Percentiles rank a stretch among this genome's conserved stretches.
Conservation (phyloP, 2,113 vertebrate species). For the Galbula dea region DNA sequence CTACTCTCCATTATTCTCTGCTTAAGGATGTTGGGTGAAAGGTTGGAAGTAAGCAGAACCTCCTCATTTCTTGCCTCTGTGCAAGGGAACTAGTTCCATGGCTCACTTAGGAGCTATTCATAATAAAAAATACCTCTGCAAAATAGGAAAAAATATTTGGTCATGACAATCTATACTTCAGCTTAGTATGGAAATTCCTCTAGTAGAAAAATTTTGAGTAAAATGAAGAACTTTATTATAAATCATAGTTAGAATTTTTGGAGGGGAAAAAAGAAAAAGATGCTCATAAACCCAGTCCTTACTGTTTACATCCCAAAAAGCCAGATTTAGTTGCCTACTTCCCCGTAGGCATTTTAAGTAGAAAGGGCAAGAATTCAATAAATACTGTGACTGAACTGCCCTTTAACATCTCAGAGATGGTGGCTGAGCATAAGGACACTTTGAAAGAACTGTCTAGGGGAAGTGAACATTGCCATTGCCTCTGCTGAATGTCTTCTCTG, state of each 20-base stretch:
- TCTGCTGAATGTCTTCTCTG: background rate
- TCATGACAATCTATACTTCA: background rate
- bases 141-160: background rate
- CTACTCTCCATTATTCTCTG: background rate
- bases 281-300: background rate
- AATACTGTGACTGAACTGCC: slow-evolving; percentile 15
- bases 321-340: background rate
- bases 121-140: background rate
- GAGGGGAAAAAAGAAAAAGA: background rate
- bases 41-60: background rate
- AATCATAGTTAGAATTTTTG: background rate
- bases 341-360: background rate
- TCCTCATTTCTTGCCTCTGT: background rate
- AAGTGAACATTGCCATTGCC: background rate
- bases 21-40: background rate
- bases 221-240: background rate
- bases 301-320: background rate
- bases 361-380: slow-evolving; percentile 43
- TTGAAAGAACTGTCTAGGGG: background rate
- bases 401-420: background rate
- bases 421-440: background rate
- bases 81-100: background rate
- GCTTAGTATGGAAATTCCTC: background rate
- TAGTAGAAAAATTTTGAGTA: background rate
- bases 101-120: background rate